Conservation (phyloP, 1,140 invertebrate genomes). For the Nylanderia fulva region DNA sequence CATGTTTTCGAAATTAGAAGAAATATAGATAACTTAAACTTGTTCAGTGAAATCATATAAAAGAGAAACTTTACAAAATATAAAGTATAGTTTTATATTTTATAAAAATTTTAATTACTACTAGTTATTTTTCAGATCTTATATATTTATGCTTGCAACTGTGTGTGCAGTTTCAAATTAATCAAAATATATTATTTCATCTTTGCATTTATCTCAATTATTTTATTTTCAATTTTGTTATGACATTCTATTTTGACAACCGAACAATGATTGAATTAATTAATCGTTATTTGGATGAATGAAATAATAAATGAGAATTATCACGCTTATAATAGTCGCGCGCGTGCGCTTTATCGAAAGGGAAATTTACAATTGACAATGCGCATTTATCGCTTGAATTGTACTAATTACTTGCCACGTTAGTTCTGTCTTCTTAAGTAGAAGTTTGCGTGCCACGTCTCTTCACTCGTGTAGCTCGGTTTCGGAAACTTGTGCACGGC, state of each 20-base stretch:
- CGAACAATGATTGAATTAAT: neutral
- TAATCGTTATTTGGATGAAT: neutral
- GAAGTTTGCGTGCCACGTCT: constrained; percentile 41
- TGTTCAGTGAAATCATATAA: too few species aligned
- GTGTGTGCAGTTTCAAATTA: neutral
- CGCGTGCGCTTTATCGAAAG: neutral
- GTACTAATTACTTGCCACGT: constrained; percentile 9
- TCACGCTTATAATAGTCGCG: neutral
- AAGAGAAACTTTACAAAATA: too few species aligned
- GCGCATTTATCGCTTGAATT: constrained; percentile 24
- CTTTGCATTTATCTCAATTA: too few species aligned
- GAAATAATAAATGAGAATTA: neutral
- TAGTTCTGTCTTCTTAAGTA: constrained; percentile 36
- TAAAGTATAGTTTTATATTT: too few species aligned
- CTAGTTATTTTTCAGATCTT: neutral
- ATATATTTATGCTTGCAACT: neutral
- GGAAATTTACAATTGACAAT: neutral
- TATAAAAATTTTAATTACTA: neutral
- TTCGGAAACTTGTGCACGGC: neutral
- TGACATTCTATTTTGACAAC: neutral
- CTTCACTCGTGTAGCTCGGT: constrained; percentile 3
- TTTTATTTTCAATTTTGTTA: too few species aligned
- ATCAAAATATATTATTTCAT: too few species aligned
- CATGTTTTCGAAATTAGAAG: too few species aligned
- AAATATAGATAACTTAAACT: too few species aligned